Evolutionary conservation across 2,113 vertebrate genomes (phyloP), one percentile per base, ranked within the genome.

Genomic region (Esox niger): DNA sequence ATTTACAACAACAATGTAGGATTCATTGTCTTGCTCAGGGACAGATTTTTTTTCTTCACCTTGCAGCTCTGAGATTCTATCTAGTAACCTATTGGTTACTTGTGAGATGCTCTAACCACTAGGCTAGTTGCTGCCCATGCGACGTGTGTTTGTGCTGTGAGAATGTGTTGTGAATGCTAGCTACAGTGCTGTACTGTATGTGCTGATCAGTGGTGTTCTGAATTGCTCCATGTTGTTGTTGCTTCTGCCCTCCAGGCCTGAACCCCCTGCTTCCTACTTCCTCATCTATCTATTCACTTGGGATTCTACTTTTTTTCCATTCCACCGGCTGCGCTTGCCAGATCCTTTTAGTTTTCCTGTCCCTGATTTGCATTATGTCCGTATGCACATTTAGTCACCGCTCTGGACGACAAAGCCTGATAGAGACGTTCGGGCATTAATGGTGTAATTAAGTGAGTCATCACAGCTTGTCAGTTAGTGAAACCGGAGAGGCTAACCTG

Each of bases 251-350:
- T 52, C 20, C 17, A 52, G 47, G 47, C 47, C 47, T 52, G 47
- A 52, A 52, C n/a, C 38, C n/a, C 57, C 55, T 27, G 10, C 26
- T n/a, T n/a, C n/a, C n/a, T n/a, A n/a, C n/a, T 23, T 8, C 59
- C 30, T 15, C 26, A 30, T 61, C 31, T 33, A 10, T 54, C 4
- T 54, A 23, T 29, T 15, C 15, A n/a, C n/a, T 61, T 11, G 17
- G 20, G 7, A 15, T 59, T 7, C 27, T 20, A 15, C 29, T n/a
- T 25, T 25, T 7, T 27, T 17, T 67, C 30, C 35, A 27, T 54
- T 38, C 55, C 63, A 80, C 66, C 64, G 67, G 58, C 80, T 75
- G 35, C 68, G 55, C 72, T 69, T 78, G 62, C 75, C 71, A 73
- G 68, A 70, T 79, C 49, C 62, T 77, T 78, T 73, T 65, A 9